These are phyloP conservation scores for Drosophila hamatofila DNA, from an alignment of 2,888 invertebrate species.

Conservation along the genomic window DNA sequence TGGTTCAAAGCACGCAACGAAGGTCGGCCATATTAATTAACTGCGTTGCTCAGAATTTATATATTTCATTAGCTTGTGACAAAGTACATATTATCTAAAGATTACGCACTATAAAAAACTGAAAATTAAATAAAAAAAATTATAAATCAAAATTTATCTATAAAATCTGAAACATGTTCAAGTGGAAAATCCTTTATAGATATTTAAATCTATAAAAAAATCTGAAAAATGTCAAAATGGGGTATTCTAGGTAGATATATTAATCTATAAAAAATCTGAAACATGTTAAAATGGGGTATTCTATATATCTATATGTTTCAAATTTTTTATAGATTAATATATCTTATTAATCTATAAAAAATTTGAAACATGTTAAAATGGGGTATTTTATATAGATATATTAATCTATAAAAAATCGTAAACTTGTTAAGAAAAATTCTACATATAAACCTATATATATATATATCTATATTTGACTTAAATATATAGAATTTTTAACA, in stretches of 20 bases:
- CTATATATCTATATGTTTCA: too few species aligned
- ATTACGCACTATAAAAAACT: conserved; percentile 16
- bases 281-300: too few species aligned
- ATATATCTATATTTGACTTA: not conserved
- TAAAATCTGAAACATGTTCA: not conserved
- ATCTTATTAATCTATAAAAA: too few species aligned
- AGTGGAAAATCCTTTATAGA: too few species aligned
- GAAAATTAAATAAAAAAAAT: not conserved
- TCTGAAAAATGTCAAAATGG: too few species aligned
- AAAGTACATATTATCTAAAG: conserved; percentile 19
- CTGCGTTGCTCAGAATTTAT: conserved; percentile 9
- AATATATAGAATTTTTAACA: not conserved
- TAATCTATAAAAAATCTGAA: not conserved
- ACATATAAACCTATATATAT: not conserved
- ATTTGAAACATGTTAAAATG: too few species aligned
- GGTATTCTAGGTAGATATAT: too few species aligned
- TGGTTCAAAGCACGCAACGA: conserved; percentile 73
- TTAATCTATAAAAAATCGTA: not conserved
- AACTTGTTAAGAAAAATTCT: too few species aligned
- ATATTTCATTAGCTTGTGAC: conserved; percentile 26
- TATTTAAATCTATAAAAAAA: too few species aligned
- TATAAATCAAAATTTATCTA: not conserved
- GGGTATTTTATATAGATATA: too few species aligned
- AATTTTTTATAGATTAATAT: too few species aligned
- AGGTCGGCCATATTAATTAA: conserved; percentile 47